Evolutionary conservation across 2,113 vertebrate species (phyloP), one percentile per base, ranked within the genome.

Genomic region (Salminus brasiliensis): DNA sequence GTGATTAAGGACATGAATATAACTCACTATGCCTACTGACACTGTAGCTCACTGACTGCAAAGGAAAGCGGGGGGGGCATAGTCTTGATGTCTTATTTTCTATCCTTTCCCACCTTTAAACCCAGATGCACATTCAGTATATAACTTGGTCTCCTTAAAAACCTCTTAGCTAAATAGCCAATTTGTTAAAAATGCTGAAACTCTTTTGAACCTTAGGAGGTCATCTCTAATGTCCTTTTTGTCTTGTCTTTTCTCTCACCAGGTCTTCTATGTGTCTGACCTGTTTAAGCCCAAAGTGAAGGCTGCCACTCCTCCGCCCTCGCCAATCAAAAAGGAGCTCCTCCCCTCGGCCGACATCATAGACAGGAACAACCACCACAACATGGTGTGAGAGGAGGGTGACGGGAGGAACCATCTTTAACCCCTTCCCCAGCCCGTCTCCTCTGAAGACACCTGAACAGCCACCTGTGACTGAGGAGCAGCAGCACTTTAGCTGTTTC

Each of bases 241-340:
- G 2, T 47, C 52, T 1, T 55, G 2, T 68, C 12, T 9, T 43
- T 55, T 66, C 39, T 68, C 6, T 78, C 81, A 88, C 0, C 86
- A 99, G 97, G 98, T 96, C 25, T 98, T 96, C 85, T 98, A 97
- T 1, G 96, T 99, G 86, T 98, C 98, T 0, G 96, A 99, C 89
- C 95, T 99, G 88, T 99, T 99, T 92, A 97, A 97, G 84, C 94
- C 93, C 66, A 93, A 95, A 91, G 81, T 74, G 69, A 95, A 94
- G 77, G 88, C 89, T 9, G 91, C 94, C 72, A 93, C 94, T 81
- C 94, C 95, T 4, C 89, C 92, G 1, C 91, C 92, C 68, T 93
- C 97, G 5, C 93, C 96, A 12, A 94, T 98, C 89, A 94, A 97
- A 88, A 98, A 96, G 92, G 98, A 99, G 85, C 95, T 97, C 65